Conservation (phyloP, 2,888 invertebrate species). For the Anaspis maculata region DNA sequence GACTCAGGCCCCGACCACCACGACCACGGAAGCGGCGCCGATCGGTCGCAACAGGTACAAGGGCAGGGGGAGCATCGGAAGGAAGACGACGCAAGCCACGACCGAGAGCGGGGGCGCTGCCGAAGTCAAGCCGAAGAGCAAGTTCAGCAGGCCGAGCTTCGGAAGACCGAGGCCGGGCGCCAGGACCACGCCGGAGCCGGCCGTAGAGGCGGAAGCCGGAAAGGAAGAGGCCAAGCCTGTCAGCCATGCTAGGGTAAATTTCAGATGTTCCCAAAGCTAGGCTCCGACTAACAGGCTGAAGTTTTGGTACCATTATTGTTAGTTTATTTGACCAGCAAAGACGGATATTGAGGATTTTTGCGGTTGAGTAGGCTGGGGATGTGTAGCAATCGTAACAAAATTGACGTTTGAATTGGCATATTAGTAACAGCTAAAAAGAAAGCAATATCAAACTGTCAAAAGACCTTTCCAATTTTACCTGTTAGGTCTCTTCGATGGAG, state of each 20-base stretch:
- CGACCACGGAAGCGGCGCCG: conserved; percentile 26
- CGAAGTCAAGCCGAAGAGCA: conserved; percentile 45
- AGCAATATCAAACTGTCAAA: no score
- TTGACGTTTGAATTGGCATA: no score
- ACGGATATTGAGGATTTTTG: no score
- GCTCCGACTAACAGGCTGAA: background rate
- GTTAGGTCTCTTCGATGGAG: no score
- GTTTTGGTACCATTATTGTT: background rate
- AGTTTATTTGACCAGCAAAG: no score
- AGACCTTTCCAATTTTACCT: no score
- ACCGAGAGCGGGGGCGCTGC: conserved; percentile 32
- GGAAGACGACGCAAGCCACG: conserved; percentile 40
- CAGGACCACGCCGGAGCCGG: conserved; percentile 33
- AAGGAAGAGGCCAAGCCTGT: conserved; percentile 41
- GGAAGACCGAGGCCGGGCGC: conserved; percentile 43
- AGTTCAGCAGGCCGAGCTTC: conserved; percentile 24
- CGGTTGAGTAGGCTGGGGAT: no score
- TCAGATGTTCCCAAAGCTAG: background rate
- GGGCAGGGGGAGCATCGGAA: conserved; percentile 34
- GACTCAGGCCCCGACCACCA: conserved; percentile 42
- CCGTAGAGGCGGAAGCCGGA: conserved; percentile 33
- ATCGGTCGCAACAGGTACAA: conserved; percentile 28
- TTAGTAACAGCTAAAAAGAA: no score
- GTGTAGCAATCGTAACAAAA: no score
- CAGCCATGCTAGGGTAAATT: conserved; percentile 29